Evolutionary conservation across 2,113 vertebrate genomes (phyloP), one percentile per base, ranked within the genome.

Genomic region (Scytalopus superciliaris): DNA sequence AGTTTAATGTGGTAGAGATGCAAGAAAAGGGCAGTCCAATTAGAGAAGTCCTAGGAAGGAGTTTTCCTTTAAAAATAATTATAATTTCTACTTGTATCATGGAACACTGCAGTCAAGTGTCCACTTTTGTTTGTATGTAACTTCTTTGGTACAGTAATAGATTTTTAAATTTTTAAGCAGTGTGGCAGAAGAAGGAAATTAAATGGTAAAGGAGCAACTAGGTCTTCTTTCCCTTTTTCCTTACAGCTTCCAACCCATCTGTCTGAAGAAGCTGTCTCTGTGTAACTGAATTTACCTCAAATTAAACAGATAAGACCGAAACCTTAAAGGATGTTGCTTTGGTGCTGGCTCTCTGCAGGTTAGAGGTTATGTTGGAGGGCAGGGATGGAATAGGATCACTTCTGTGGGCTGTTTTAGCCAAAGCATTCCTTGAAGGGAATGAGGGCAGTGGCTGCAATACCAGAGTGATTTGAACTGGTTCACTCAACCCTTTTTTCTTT

Each of bases 401-500:
- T 93, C 60, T 56, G 72, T 45, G 64, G 44, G 30, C 31, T 84
- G 35, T 75, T 90, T 4, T 40, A 69, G 67, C 21, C 23, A 57
- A 16, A 84, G 31, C 39, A 39, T 79, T 81, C 68, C n/a, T 60
- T 70, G 52, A 52, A 68, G 66, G 45, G 56, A 31, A 23, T 42
- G 57, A 67, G 44, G 84, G 45, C 44, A 60, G 56, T 33, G 60
- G 22, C 53, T 81, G 64, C 30, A 24, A 1, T 60, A 72, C 55
- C 4, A 0, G 7, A 19, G 35, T 49, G 56, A 12, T 84, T 64
- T 84, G 35, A 25, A 92, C 56, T 70, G n/a, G 24, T 86, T 94
- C 55, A n/a, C 17, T 18, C 0, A 1, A 63, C 57, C 8, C 42
- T 80, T 56, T 53, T 42, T 28, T 2, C 6, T 3, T 9, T 45